A percentile compares a stretch with the other conserved stretches of the same genome.
Conservation (phyloP, 2,888 invertebrate species). For the Metallyticus violacea region DNA sequence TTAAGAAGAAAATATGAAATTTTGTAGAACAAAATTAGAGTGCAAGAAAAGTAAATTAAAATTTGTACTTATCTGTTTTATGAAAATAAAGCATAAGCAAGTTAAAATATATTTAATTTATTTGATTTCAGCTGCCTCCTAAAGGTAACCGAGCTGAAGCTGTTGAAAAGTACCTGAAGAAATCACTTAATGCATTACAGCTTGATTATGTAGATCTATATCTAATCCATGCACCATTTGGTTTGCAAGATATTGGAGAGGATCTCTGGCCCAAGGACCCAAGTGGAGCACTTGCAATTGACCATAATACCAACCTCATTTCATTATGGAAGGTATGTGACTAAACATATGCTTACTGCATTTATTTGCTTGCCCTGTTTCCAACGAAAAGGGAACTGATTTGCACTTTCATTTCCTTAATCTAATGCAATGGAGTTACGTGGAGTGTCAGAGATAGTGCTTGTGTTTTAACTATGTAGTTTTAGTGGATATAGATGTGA, state of each 20-base stretch:
- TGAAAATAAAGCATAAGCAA: background rate
- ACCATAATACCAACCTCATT: conserved; percentile 64
- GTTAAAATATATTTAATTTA: background rate
- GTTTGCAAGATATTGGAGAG: conserved; percentile 60
- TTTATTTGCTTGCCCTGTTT: too few species aligned
- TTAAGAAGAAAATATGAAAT: too few species aligned
- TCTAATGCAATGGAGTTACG: too few species aligned
- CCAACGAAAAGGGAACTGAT: too few species aligned
- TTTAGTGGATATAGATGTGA: too few species aligned
- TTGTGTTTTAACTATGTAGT: too few species aligned
- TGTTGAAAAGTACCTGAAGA: conserved; percentile 62
- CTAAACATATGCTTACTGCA: background rate
- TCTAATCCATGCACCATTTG: conserved; percentile 74
- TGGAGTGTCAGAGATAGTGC: too few species aligned
- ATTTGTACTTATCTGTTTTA: background rate
- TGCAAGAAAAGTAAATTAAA: background rate
- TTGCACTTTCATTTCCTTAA: too few species aligned
- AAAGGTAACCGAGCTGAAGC: conserved; percentile 65
- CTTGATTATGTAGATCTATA: conserved; percentile 74
- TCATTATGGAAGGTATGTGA: conserved; percentile 68
- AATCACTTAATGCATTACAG: conserved; percentile 62
- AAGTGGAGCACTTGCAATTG: conserved; percentile 61
- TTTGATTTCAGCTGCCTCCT: conserved; percentile 60
- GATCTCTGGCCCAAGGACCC: conserved; percentile 64
- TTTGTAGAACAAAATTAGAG: too few species aligned